Base-by-base conservation (phyloP, 1,140 invertebrate genomes). In the Dreissena polymorpha region DNA sequence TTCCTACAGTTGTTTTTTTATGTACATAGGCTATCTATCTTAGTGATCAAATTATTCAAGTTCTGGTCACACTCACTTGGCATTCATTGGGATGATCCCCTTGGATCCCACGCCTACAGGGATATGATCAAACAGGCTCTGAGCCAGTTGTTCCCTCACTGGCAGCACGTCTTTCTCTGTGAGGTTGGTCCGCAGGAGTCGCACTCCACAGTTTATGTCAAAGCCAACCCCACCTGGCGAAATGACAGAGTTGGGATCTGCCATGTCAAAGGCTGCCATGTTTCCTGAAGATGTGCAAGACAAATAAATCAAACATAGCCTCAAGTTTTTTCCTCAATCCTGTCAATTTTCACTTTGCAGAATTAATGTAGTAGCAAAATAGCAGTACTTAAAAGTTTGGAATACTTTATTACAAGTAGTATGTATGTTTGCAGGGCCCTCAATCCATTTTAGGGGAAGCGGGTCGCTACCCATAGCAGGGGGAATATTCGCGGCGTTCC, bases 81-180 rank as follows among this genome's bases (percentile, higher is more conserved):
- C 97, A 93, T 96, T 98, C 97, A 99, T 99, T 14, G 99, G 99
- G 91, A 99, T 99, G 70, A 99, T 99, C 86, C 99, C 99, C 94
- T 99, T 99, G 0, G 98, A 99, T 10, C 94, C 99, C 21, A 99
- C 98, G 67, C 99, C 99, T 12, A 99, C 99, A 39, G 99, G 99
- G 91, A 99, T 99, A 89, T 99, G 99, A 95, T 99, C 98, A 94
- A 99, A 99, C 87, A 99, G 94, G 88, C 97, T 97, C 94, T 99
- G 99, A 0, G 98, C 97, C 76, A 99, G 92, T 94, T 99, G 97
- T 93, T 99, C 99, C 95, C 99, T 99, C 0, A 99, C 95, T 25
- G 99, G 99, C 72, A 95, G 92, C 25, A 99, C 97, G 95, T 99
- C 99, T 93, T 97, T 97, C 93, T 98, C 97, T 91, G 95, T 79